Conservation (phyloP, 2,113 vertebrate genomes). For the Ranitomeya variabilis region DNA sequence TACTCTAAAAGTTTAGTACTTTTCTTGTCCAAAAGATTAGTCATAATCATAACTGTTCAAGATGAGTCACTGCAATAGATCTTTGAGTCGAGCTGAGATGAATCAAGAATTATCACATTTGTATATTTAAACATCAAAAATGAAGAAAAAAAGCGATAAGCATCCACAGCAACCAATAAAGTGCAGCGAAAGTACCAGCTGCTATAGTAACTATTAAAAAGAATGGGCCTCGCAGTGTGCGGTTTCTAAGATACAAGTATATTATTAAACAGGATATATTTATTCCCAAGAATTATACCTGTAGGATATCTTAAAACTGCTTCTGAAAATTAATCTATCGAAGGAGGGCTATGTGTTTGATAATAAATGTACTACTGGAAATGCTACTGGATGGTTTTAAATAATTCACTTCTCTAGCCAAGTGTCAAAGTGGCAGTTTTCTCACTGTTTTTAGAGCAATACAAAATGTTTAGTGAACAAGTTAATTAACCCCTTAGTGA, state of each 20-base stretch:
- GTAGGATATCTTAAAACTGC: neutral
- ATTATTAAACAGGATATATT: slow-evolving; percentile 22
- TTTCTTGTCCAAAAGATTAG: neutral
- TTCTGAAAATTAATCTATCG: neutral
- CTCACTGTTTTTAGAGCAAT: neutral
- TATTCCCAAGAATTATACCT: neutral
- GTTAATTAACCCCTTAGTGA: too few relatives aligned
- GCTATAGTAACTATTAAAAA: slow-evolving; percentile 47
- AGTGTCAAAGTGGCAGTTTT: neutral
- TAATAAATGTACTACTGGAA: neutral
- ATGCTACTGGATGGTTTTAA: neutral
- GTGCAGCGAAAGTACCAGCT: slow-evolving; percentile 32
- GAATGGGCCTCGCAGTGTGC: neutral
- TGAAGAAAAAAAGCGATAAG: slow-evolving; percentile 11
- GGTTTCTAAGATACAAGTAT: slow-evolving; percentile 38
- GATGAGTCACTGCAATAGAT: slow-evolving; percentile 7
- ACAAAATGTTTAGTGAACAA: neutral
- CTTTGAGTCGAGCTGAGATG: neutral
- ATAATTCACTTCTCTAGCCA: neutral
- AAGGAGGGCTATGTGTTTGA: neutral
- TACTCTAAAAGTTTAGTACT: neutral
- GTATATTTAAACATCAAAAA: slow-evolving; percentile 41
- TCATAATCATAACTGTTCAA: neutral
- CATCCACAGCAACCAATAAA: slow-evolving; percentile 12
- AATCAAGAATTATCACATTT: neutral